These are phyloP conservation scores for Triplophysa yarkandensis DNA, from an alignment of 2,797 vertebrate genomes.

Conservation along the genomic window DNA sequence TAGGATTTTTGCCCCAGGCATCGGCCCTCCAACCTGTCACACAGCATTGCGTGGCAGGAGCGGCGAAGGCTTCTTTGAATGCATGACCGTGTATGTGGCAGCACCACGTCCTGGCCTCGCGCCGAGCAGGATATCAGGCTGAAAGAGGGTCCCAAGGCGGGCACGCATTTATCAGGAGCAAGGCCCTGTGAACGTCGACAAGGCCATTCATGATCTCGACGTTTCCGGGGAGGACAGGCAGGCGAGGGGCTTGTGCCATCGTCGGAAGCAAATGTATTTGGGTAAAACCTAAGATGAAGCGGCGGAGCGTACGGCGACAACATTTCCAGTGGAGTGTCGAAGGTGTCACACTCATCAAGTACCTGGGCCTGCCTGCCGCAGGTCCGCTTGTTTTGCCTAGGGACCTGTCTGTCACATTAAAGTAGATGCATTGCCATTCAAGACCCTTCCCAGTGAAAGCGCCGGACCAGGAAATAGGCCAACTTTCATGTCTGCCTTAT, in stretches of 20 bases:
- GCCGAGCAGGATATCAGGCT: conserved; percentile 61
- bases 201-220: conserved; percentile 78
- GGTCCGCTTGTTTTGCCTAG: conserved; percentile 77
- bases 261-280: conserved; percentile 79
- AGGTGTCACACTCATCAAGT: conserved; percentile 83
- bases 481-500: conserved; percentile 81
- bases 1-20: conserved; percentile 64
- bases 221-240: conserved; percentile 78
- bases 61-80: conserved; percentile 65
- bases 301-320: conserved; percentile 77
- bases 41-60: conserved; percentile 58
- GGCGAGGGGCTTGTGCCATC: conserved; percentile 61
- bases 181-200: conserved; percentile 77
- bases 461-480: conserved; percentile 85
- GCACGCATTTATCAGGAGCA: conserved; percentile 75
- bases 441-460: conserved; percentile 72
- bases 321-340: conserved; percentile 75
- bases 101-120: conserved; percentile 60
- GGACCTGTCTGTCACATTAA: conserved; percentile 85
- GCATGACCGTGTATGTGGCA: conserved; percentile 74
- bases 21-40: conserved; percentile 70
- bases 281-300: conserved; percentile 76
- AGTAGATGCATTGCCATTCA: conserved; percentile 83
- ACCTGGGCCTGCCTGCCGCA: conserved; percentile 77
- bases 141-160: conserved; percentile 75